A percentile compares a stretch with the other conserved stretches of the same genome.
Evolutionary conservation across 1,140 invertebrate genomes (phyloP).

Genomic region (Dendroctonus valens): DNA sequence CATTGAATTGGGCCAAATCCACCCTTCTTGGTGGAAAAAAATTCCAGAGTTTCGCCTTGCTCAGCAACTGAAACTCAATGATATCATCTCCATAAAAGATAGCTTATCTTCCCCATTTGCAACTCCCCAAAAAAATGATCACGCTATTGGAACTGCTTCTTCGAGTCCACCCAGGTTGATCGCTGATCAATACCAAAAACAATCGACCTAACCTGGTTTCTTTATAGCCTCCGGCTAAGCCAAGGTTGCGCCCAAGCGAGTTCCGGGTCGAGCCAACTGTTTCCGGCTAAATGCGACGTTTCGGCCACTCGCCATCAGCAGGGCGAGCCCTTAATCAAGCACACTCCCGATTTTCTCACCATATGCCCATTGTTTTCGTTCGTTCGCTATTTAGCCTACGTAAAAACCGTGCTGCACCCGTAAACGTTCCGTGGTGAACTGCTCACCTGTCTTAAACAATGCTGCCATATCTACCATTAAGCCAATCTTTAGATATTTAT

Average conservation of each 20-base stretch:
- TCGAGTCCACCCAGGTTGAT: too few species aligned
- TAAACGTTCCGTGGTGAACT: slow-evolving; percentile 37
- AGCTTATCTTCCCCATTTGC: too few species aligned
- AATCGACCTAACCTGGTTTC: slow-evolving; percentile 21
- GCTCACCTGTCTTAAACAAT: slow-evolving; percentile 32
- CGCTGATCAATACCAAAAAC: slow-evolving; percentile 5
- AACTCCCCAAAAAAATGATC: too few species aligned
- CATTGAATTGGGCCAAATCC: too few species aligned
- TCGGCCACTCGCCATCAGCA: slow-evolving; percentile 8
- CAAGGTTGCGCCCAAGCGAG: slow-evolving; percentile 2
- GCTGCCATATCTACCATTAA: slow-evolving; percentile 8
- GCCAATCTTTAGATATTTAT: slow-evolving; percentile 12
- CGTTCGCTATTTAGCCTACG: slow-evolving; percentile 39
- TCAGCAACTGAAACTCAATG: too few species aligned
- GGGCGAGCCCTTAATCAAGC: slow-evolving; percentile 19
- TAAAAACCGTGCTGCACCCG: slow-evolving; percentile 37
- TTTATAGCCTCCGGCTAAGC: slow-evolving; percentile 4
- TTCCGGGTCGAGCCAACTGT: slow-evolving; percentile 2
- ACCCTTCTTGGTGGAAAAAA: too few species aligned
- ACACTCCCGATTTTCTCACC: slow-evolving; percentile 29
- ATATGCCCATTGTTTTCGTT: slow-evolving; percentile 36
- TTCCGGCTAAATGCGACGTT: not conserved
- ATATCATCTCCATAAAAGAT: too few species aligned
- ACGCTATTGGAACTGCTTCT: too few species aligned
- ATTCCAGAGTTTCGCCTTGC: too few species aligned